These are phyloP conservation scores for Trachymyrmex septentrionalis DNA, from an alignment of 1,140 invertebrate species.

Conservation along the genomic window DNA sequence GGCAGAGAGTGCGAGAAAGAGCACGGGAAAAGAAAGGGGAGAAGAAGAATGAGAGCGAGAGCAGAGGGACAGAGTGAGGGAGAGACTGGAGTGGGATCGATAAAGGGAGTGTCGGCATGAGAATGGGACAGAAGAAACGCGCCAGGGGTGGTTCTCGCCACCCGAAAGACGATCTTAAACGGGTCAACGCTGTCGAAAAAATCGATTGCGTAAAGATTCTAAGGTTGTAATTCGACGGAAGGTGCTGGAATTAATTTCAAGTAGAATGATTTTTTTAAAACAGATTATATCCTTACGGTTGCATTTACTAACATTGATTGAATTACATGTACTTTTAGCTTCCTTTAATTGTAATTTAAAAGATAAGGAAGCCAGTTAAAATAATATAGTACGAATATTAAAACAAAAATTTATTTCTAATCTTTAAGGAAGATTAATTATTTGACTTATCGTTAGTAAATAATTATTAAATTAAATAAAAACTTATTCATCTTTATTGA, in stretches of 20 bases:
- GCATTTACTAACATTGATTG: neutral
- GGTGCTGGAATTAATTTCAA: neutral
- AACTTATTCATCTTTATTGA: neutral
- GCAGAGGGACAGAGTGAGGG: slow-evolving; percentile 73
- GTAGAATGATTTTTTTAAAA: neutral
- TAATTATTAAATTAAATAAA: slow-evolving; percentile 17
- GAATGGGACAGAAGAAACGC: slow-evolving; percentile 78
- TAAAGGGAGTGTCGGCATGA: slow-evolving; percentile 85
- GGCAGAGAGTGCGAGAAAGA: slow-evolving; percentile 62
- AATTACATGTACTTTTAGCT: neutral
- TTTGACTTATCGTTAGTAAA: neutral
- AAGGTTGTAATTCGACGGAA: neutral
- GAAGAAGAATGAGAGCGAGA: slow-evolving; percentile 73
- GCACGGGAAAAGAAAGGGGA: slow-evolving; percentile 74
- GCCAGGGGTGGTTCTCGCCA: slow-evolving; percentile 74
- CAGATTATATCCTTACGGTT: neutral
- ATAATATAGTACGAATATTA: neutral
- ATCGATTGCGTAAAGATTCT: slow-evolving; percentile 60
- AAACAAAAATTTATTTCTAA: neutral
- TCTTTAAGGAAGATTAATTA: neutral
- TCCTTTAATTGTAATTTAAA: neutral
- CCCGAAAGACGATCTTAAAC: slow-evolving; percentile 78
- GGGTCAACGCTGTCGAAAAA: slow-evolving; percentile 66
- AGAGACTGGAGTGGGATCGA: slow-evolving; percentile 80
- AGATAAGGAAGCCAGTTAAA: neutral